Evolutionary conservation across 1,140 invertebrate species (phyloP).

Genomic region (Portunus trituberculatus): DNA sequence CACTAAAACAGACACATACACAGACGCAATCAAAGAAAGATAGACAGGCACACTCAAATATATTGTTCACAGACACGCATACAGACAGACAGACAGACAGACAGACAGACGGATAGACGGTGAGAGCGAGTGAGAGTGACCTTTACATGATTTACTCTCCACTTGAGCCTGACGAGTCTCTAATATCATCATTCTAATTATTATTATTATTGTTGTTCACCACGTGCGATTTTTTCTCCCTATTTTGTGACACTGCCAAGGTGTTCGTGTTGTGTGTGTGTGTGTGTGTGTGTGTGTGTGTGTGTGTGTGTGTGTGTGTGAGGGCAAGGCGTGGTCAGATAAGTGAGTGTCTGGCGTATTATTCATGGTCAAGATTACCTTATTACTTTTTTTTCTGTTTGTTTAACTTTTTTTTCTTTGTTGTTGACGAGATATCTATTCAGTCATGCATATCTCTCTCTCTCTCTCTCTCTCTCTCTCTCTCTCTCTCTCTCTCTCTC

Average conservation of each 20-base stretch:
- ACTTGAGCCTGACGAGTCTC: not conserved
- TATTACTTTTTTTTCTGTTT: too few relatives aligned
- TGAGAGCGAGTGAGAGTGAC: not conserved
- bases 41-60: too few relatives aligned
- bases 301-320: not conserved
- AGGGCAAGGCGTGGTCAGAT: not conserved
- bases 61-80: too few relatives aligned
- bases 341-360: not conserved
- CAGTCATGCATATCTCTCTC: not conserved
- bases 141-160: not conserved
- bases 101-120: not conserved
- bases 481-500: not conserved
- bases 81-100: too few relatives aligned
- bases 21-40: too few relatives aligned
- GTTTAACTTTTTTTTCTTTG: too few relatives aligned
- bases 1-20: too few relatives aligned
- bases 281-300: not conserved
- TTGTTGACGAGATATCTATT: too few relatives aligned
- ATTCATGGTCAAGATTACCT: too few relatives aligned
- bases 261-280: not conserved
- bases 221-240: not conserved
- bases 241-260: not conserved
- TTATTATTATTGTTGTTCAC: not conserved
- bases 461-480: not conserved
- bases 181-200: not conserved